Conservation (phyloP, 2,797 vertebrate species). For the Clarias fuscus region DNA sequence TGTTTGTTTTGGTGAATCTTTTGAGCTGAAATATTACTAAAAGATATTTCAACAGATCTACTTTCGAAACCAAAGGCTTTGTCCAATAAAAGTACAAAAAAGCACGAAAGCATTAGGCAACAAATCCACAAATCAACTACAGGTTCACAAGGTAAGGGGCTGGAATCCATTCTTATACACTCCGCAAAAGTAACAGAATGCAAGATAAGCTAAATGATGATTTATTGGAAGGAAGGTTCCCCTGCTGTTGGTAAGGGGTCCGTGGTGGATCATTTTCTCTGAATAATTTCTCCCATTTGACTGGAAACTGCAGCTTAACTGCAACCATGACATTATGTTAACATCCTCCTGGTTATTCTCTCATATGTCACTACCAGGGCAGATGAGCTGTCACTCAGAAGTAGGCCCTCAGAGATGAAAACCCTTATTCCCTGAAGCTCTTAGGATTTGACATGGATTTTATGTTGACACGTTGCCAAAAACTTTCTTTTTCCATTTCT, state of each 20-base stretch:
- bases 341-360: slow-evolving; percentile 3
- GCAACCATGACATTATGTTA: slow-evolving; percentile 10
- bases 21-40: slow-evolving; percentile 6
- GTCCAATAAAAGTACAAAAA: no score
- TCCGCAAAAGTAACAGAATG: slow-evolving; percentile 43
- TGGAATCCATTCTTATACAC: slow-evolving; percentile 5
- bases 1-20: background rate
- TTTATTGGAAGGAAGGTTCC: slow-evolving; percentile 38
- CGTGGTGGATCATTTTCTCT: slow-evolving; percentile 41
- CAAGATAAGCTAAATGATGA: slow-evolving; percentile 31
- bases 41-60: slow-evolving; percentile 2
- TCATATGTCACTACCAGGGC: background rate
- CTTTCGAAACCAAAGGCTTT: slow-evolving; percentile 2
- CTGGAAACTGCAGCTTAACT: slow-evolving; percentile 33
- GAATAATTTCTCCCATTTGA: slow-evolving; percentile 43
- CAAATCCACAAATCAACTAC: slow-evolving; percentile 1
- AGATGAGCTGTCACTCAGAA: slow-evolving; percentile 20
- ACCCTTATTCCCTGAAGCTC: background rate
- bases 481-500: background rate
- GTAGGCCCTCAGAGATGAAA: background rate
- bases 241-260: slow-evolving; percentile 36
- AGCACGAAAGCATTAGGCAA: background rate
- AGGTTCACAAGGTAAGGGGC: slow-evolving; percentile 25
- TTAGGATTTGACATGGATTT: background rate
- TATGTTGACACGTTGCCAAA: background rate